phyloP scores from a whole-genome alignment of 2,113 vertebrate genomes.

The Hippoglossus stenolepis region DNA sequence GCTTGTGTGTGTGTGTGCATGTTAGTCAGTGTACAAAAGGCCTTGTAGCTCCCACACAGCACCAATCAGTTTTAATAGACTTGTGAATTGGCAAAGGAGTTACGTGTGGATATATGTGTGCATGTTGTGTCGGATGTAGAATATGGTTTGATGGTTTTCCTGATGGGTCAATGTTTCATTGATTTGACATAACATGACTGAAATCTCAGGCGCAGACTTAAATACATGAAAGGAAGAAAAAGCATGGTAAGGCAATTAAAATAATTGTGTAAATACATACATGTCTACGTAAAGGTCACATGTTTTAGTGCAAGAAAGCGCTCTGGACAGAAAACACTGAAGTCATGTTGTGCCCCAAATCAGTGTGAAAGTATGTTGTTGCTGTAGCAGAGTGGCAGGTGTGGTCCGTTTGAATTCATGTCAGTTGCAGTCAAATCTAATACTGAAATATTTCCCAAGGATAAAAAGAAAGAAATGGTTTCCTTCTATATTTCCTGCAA shows the following conservation, averaged over 20 bases:
- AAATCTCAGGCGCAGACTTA: background rate
- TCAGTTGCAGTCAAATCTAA: background rate
- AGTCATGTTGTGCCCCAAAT: background rate
- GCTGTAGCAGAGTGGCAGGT: background rate
- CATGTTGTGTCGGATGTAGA: background rate
- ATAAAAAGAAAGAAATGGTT: background rate
- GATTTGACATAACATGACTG: background rate
- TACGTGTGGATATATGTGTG: slow-evolving; percentile 5
- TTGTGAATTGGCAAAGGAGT: background rate
- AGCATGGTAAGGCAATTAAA: background rate
- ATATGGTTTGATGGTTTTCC: background rate
- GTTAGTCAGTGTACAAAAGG: slow-evolving; percentile 22
- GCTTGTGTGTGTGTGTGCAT: slow-evolving; percentile 14
- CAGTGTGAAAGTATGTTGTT: background rate
- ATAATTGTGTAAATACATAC: background rate
- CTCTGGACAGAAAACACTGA: background rate
- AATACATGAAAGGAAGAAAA: background rate
- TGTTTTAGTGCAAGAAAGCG: background rate
- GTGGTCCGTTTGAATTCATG: too few species aligned
- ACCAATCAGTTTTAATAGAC: slow-evolving; percentile 12
- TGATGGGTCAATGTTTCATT: background rate
- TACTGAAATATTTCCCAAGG: background rate
- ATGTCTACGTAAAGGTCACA: background rate
- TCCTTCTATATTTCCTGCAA: background rate
- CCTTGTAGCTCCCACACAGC: slow-evolving; percentile 55